Evolutionary conservation across 2,113 vertebrate genomes (phyloP).

Genomic region (Corvus hawaiiensis): DNA sequence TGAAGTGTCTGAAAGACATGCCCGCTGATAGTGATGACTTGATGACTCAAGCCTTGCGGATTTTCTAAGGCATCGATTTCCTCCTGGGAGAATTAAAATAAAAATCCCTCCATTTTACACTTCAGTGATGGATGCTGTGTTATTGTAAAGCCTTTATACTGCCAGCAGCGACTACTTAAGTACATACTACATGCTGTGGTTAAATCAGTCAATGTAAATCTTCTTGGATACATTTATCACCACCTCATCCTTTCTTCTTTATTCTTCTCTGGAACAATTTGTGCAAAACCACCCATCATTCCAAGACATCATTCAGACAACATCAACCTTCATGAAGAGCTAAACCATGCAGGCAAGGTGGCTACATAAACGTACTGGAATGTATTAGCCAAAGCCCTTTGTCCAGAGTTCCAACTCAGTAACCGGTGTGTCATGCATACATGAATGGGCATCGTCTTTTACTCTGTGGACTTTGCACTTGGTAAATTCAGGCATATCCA

Average conservation of each 20-base stretch:
- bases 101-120: neutral
- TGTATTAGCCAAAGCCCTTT: neutral
- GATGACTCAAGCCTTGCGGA: neutral
- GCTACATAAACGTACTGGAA: neutral
- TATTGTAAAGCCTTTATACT: neutral
- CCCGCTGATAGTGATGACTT: neutral
- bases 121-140: neutral
- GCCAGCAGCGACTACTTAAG: neutral
- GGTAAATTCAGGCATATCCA: neutral
- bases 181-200: neutral
- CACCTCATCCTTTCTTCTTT: neutral
- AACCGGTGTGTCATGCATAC: neutral
- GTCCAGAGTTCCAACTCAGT: neutral
- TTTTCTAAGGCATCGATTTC: neutral
- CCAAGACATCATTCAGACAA: neutral
- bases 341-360: neutral
- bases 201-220: neutral
- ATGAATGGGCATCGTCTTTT: neutral
- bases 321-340: neutral
- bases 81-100: conserved; percentile 8
- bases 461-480: neutral
- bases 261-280: neutral
- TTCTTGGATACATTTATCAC: neutral
- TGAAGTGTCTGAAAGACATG: neutral
- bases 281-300: neutral